These are phyloP conservation scores for Setophaga petechia DNA, from an alignment of 2,113 vertebrate species.

Conservation along the genomic window DNA sequence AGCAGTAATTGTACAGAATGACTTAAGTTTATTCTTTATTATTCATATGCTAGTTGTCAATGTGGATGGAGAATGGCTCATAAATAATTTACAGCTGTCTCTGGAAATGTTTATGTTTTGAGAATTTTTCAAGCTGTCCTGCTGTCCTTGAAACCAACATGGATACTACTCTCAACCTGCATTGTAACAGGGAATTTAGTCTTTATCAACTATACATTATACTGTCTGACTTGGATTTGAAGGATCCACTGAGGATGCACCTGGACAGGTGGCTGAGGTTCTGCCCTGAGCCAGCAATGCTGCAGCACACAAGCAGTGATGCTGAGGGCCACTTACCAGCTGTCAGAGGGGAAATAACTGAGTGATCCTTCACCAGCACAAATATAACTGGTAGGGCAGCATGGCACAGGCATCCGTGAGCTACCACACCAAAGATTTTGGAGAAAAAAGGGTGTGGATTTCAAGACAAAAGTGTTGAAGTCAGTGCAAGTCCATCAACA, in stretches of 20 bases:
- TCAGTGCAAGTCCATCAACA: not conserved
- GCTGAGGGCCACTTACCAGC: not conserved
- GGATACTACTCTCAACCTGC: not conserved
- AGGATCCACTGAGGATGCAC: not conserved
- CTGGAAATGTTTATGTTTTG: not conserved
- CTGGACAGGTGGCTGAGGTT: not conserved
- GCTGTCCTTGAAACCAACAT: not conserved
- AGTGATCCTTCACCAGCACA: not conserved
- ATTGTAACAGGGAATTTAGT: not conserved
- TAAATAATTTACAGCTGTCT: constrained; percentile 21
- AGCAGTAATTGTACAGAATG: not conserved
- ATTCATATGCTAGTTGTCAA: not conserved
- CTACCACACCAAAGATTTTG: not conserved
- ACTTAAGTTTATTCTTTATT: not conserved
- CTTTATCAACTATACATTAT: not conserved
- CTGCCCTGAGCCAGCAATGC: not conserved
- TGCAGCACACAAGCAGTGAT: not conserved
- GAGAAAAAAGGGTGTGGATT: not conserved
- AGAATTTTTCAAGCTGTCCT: not conserved
- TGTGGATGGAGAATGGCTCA: not conserved
- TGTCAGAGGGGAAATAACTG: not conserved
- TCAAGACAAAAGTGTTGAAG: not conserved
- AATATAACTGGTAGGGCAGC: not conserved
- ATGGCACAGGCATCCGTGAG: not conserved
- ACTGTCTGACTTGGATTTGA: not conserved